These are phyloP conservation scores for Caranx melampygus DNA, from an alignment of 2,113 vertebrate genomes.

Conservation along the genomic window DNA sequence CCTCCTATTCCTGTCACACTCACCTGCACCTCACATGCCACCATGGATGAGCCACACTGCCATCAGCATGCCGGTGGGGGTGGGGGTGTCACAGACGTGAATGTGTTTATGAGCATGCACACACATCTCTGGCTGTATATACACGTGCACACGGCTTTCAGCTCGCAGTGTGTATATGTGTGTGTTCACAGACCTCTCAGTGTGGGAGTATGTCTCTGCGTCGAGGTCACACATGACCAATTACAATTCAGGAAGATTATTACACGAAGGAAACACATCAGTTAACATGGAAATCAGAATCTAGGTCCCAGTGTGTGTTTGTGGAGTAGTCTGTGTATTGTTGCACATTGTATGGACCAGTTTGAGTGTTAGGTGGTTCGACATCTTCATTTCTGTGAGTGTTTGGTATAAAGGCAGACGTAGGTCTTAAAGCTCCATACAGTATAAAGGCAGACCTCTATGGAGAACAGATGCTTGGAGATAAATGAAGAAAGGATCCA, in stretches of 20 bases:
- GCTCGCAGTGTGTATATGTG: neutral
- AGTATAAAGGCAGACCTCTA: too few species aligned
- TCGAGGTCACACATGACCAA: neutral
- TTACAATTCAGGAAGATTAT: neutral
- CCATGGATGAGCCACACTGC: neutral
- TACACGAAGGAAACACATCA: neutral
- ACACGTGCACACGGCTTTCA: too few species aligned
- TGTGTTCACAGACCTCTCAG: neutral
- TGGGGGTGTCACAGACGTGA: neutral
- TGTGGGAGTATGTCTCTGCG: neutral
- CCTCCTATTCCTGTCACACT: constrained; percentile 1
- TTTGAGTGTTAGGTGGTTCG: too few species aligned
- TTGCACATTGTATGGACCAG: too few species aligned
- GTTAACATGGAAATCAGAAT: too few species aligned
- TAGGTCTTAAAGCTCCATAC: too few species aligned
- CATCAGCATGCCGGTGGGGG: neutral
- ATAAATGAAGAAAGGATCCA: too few species aligned
- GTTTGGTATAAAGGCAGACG: too few species aligned
- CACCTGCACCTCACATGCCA: constrained; percentile 22
- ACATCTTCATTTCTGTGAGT: too few species aligned
- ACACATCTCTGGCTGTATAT: neutral
- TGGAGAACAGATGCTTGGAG: too few species aligned
- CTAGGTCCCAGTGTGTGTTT: too few species aligned
- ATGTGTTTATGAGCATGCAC: fast-evolving
- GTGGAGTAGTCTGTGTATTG: too few species aligned